These are phyloP conservation scores for Perithous albicinctus DNA, from an alignment of 2,888 invertebrate species.

Conservation along the genomic window DNA sequence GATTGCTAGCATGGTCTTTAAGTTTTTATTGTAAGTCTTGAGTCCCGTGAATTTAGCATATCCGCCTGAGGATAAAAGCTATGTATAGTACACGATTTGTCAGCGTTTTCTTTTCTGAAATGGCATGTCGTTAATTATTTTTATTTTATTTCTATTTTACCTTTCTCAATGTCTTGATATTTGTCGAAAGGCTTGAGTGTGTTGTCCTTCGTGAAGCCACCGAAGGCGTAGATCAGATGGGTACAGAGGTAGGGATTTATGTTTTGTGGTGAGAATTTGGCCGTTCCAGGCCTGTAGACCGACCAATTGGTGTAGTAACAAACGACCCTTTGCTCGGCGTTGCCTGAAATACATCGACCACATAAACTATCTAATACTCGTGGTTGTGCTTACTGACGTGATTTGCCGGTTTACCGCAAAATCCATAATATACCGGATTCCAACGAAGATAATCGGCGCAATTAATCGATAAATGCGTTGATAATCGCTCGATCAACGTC, in stretches of 20 bases:
- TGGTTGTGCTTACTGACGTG: neutral
- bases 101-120: slow-evolving; percentile 13
- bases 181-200: slow-evolving; percentile 96
- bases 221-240: slow-evolving; percentile 96
- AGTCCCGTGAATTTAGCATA: slow-evolving; percentile 97
- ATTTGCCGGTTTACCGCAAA: neutral
- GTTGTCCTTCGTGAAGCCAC: slow-evolving; percentile 96
- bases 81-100: neutral
- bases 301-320: slow-evolving; percentile 98
- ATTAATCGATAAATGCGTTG: neutral
- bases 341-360: slow-evolving; percentile 78
- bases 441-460: neutral
- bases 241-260: slow-evolving; percentile 98
- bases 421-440: neutral
- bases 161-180: slow-evolving; percentile 98
- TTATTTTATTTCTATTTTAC: slow-evolving; percentile 84
- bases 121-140: neutral
- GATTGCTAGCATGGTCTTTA: slow-evolving; percentile 96
- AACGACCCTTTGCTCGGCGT: slow-evolving; percentile 91
- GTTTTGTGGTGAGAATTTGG: slow-evolving; percentile 96
- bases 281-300: slow-evolving; percentile 95
- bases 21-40: slow-evolving; percentile 95
- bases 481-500: neutral
- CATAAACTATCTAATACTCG: neutral
- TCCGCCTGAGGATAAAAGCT: slow-evolving; percentile 88